Evolutionary conservation across 2,113 vertebrate genomes (phyloP), one percentile per base, ranked within the genome.

Genomic region (Eleginops maclovinus): DNA sequence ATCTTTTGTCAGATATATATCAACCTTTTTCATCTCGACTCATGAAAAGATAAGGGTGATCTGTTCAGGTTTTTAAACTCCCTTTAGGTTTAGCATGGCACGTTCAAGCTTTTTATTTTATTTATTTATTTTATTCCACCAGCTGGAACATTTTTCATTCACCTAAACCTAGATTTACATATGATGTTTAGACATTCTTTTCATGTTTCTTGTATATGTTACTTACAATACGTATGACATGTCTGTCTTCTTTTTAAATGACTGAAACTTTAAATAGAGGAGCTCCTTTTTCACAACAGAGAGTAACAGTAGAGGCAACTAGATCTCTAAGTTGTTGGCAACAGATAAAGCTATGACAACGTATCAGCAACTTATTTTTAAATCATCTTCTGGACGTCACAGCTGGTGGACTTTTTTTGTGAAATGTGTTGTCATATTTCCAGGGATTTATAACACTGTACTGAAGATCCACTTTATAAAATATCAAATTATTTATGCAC

Each of bases 201-300:
- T 36, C 7, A 36, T 36, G 31, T 36, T 36, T 36, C 31, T 36
- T 36, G 31, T 36, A 36, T 36, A 36, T 36, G 31, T 36, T 8
- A 36, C 31, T 36, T 36, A 36, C 31, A 36, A 7, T 36, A 36
- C 31, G 31, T 36, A 36, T 36, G 31, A 36, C 31, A 36, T 26
- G 53, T 79, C 86, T 36, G 31, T 36, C 5, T 36, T 7, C n/a
- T n/a, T 36, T 36, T 36, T 36, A 36, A 36, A 36, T 1, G 5
- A 36, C 31, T 36, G 31, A 8, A 1, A 81, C 82, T 71, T 73
- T 66, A 90, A 83, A 87, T 60, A 78, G n/a, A 74, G 54, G 50
- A 86, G 21, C 62, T 79, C 62, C 82, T 77, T 85, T 85, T 87
- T 88, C 75, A 87, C 82, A 86, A 76, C 88, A 84, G 74, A 36